phyloP scores from a whole-genome alignment of 1,140 invertebrate species.

The Bilobella aurantiaca region DNA sequence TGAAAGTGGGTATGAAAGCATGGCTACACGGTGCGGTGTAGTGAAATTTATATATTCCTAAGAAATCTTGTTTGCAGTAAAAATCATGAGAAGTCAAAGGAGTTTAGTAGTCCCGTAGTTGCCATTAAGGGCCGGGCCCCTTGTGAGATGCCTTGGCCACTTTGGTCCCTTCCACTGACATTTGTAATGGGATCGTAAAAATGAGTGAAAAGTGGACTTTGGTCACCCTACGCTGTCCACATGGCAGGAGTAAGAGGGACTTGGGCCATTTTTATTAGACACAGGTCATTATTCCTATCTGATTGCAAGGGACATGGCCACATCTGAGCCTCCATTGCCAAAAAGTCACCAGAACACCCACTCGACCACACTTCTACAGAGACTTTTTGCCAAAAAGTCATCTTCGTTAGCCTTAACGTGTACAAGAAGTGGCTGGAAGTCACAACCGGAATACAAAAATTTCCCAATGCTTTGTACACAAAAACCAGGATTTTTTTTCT shows the following conservation, averaged over 20 bases:
- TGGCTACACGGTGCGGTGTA: not conserved
- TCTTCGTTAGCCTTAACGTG: too few species aligned
- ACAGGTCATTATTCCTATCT: too few species aligned
- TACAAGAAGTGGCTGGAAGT: too few species aligned
- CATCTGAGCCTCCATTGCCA: too few species aligned
- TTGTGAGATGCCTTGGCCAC: not conserved
- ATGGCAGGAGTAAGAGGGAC: not conserved
- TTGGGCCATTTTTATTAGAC: not conserved
- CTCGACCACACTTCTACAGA: too few species aligned
- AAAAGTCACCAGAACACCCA: too few species aligned
- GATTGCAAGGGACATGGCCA: too few species aligned
- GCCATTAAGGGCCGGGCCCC: not conserved
- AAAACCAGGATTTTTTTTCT: too few species aligned
- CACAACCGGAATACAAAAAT: too few species aligned
- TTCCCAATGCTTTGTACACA: too few species aligned
- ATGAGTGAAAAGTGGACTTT: constrained; percentile 12
- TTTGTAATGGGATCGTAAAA: constrained; percentile 4
- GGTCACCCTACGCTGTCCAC: not conserved
- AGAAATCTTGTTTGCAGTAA: constrained; percentile 14
- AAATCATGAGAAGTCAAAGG: constrained; percentile 1
- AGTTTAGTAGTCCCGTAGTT: not conserved
- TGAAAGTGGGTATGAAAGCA: too few species aligned
- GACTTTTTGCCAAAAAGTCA: too few species aligned
- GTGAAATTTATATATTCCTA: not conserved
- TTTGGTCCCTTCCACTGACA: not conserved